phyloP scores from a whole-genome alignment of 2,888 invertebrate species.

The Proisotoma minuta region DNA sequence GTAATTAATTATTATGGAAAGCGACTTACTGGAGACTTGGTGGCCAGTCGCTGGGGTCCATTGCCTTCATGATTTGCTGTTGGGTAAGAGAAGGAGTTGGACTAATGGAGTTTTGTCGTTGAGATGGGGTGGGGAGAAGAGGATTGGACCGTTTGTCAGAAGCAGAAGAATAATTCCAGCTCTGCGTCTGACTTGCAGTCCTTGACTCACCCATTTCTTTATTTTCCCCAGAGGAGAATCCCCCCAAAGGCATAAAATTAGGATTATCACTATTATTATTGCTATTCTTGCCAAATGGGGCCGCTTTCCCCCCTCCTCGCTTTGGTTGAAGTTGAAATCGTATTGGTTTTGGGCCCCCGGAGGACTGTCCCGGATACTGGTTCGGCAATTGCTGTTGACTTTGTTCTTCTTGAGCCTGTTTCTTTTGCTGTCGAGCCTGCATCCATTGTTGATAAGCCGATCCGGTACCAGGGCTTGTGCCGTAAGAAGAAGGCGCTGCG shows the following conservation, averaged over 20 bases:
- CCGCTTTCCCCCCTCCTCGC: slow-evolving; percentile 16
- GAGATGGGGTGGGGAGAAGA: slow-evolving; percentile 10
- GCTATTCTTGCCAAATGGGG: slow-evolving; percentile 12
- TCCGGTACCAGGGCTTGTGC: slow-evolving; percentile 4
- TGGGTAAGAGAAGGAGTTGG: slow-evolving; percentile 10
- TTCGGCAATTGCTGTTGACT: slow-evolving; percentile 19
- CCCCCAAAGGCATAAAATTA: not conserved
- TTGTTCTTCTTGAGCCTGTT: slow-evolving; percentile 21
- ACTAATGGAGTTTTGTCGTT: slow-evolving; percentile 19
- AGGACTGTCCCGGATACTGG: slow-evolving; percentile 6
- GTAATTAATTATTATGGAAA: not conserved
- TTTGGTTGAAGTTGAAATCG: slow-evolving; percentile 37
- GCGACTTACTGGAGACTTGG: slow-evolving; percentile 41
- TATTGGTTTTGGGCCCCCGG: slow-evolving; percentile 39
- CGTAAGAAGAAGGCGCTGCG: slow-evolving; percentile 21
- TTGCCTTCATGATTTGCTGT: slow-evolving; percentile 10
- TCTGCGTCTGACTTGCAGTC: slow-evolving; percentile 1
- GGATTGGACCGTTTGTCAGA: not conserved
- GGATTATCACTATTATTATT: slow-evolving; percentile 7
- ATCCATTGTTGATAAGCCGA: slow-evolving; percentile 20
- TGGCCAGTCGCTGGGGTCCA: slow-evolving; percentile 43
- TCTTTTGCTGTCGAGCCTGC: slow-evolving; percentile 24
- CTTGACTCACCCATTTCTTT: not conserved
- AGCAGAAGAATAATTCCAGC: slow-evolving; percentile 9
- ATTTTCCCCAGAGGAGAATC: too few relatives aligned